Percentiles rank a stretch among this genome's conserved stretches.
Evolutionary conservation across 2,113 vertebrate genomes (phyloP).

Genomic region (Hystrix brachyura): DNA sequence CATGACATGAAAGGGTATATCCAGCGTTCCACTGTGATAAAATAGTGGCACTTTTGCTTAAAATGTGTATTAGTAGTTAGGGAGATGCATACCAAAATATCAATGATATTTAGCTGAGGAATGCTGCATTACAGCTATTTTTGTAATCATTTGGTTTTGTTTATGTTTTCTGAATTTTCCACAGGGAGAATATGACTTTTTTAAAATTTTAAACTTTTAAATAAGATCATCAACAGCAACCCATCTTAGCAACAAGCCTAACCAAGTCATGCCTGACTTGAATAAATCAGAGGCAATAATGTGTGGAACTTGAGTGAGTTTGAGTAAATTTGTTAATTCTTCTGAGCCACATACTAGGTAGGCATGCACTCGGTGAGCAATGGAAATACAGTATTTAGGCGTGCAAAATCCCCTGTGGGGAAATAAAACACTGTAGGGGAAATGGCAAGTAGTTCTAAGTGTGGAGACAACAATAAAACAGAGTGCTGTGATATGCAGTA

Average conservation of each 20-base stretch:
- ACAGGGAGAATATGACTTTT: neutral
- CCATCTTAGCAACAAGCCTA: neutral
- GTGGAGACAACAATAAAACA: neutral
- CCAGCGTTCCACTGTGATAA: neutral
- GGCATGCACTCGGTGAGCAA: neutral
- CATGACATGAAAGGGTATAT: neutral
- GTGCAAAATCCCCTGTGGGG: neutral
- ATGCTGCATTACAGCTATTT: neutral
- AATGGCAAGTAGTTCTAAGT: neutral
- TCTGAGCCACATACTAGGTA: neutral
- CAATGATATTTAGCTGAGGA: neutral
- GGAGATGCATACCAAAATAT: conserved; percentile 45
- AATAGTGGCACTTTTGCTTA: neutral
- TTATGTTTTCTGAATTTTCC: conserved; percentile 40
- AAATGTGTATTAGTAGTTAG: conserved; percentile 14
- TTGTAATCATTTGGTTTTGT: neutral
- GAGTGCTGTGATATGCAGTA: neutral
- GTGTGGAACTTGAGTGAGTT: neutral
- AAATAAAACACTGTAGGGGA: neutral
- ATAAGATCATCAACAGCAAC: neutral
- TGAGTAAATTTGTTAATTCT: neutral
- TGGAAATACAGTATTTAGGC: neutral
- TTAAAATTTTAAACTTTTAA: neutral
- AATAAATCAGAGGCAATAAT: neutral
- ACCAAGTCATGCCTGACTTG: neutral